These are phyloP conservation scores for Anhinga anhinga DNA, from an alignment of 2,113 vertebrate genomes.

Conservation along the genomic window DNA sequence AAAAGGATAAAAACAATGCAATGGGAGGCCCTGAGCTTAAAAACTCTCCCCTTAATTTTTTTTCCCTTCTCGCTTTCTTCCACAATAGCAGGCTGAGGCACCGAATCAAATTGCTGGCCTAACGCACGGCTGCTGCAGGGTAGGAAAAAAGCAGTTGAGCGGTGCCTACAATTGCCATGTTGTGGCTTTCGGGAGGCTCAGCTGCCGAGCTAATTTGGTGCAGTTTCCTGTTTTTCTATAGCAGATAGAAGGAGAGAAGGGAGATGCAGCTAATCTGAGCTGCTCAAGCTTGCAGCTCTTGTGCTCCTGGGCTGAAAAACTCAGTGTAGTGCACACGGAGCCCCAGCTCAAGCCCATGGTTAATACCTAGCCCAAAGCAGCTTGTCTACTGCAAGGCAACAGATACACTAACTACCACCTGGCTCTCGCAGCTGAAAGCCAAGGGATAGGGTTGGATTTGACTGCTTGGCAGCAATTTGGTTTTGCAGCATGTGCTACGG, in stretches of 20 bases:
- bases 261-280: neutral
- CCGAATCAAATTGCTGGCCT: neutral
- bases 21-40: neutral
- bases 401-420: neutral
- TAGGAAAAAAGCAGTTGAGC: neutral
- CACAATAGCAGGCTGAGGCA: neutral
- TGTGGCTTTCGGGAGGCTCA: neutral
- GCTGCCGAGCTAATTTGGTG: neutral
- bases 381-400: neutral
- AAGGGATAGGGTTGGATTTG: neutral
- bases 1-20: constrained; percentile 44
- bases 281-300: neutral
- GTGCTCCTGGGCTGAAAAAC: neutral
- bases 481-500: neutral
- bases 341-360: neutral
- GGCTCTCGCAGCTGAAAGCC: neutral
- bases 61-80: neutral
- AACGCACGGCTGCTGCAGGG: neutral
- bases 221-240: constrained; percentile 30
- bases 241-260: neutral
- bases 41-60: neutral
- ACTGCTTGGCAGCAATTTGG: neutral
- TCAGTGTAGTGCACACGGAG: neutral
- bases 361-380: neutral
- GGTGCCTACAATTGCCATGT: neutral